These are phyloP conservation scores for Formica aserva DNA, from an alignment of 2,888 invertebrate genomes.

Conservation along the genomic window DNA sequence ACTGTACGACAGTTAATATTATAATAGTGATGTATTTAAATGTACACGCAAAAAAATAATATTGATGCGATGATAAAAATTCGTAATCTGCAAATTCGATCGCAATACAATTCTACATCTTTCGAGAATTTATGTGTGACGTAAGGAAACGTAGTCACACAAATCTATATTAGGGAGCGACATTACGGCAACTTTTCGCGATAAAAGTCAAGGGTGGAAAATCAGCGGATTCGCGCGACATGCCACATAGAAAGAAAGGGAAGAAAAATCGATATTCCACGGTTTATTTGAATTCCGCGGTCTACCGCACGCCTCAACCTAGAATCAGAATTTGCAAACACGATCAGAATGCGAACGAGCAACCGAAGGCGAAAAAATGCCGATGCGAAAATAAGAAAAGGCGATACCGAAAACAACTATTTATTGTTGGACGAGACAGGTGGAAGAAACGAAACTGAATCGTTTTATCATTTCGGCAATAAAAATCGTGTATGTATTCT, in stretches of 20 bases:
- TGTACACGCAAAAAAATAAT: neutral
- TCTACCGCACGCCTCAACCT: conserved; percentile 57
- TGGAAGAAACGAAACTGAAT: neutral
- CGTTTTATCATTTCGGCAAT: neutral
- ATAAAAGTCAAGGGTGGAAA: conserved; percentile 51
- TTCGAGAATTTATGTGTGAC: conserved; percentile 9
- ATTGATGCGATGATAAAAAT: neutral
- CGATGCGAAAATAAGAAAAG: conserved; percentile 49
- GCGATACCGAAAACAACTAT: conserved; percentile 60
- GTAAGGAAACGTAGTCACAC: neutral
- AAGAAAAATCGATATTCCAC: conserved; percentile 57
- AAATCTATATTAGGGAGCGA: conserved; percentile 29
- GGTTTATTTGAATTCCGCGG: conserved; percentile 71
- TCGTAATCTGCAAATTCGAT: conserved; percentile 7
- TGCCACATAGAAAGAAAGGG: conserved; percentile 42
- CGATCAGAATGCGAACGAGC: conserved; percentile 67
- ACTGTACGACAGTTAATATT: neutral
- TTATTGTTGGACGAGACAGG: conserved; percentile 62
- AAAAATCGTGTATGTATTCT: neutral
- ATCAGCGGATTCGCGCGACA: conserved; percentile 43
- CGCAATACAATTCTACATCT: neutral
- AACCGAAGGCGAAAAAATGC: conserved; percentile 42
- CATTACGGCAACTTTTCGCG: conserved; percentile 39
- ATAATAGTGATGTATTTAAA: conserved; percentile 15
- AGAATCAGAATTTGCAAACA: conserved; percentile 71